Base-by-base conservation (phyloP, 2,797 vertebrate species). In the Molossus molossus region DNA sequence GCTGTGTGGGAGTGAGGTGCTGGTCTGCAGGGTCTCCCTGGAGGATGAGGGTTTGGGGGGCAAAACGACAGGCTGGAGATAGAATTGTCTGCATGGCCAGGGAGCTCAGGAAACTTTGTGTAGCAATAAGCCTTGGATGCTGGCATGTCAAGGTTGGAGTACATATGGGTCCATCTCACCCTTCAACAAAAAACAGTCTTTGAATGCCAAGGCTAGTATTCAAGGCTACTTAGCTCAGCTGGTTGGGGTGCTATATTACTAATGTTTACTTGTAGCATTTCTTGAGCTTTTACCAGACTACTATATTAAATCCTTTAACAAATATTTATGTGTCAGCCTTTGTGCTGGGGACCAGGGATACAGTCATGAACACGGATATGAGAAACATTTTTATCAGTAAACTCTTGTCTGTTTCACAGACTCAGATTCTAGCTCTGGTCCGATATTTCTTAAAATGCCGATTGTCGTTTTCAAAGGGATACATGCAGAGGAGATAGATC, bases 51-150 rank as follows among this genome's bases (percentile, higher is more conserved):
- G 48, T n/a, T n/a, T 23, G 45, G 62, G 6, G 5, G 12, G 4
- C 7, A 2, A 29, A 57, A 27, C 6, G 1, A 18, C 1, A 0
- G 23, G 27, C 18, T 58, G 2, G 37, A 76, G 20, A 14, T 5
- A 20, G 53, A 33, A 1, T 33, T 17, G 18, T 18, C 73, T 37
- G 14, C 0, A 0, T 5, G 21, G 60, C 14, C 48, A 45, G 82
- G 40, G 21, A 33, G 13, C 33, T 33, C 33, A n/a, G 17, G 53
- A 69, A 23, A 20, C 62, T 48, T 9, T 9, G 27, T 76, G 23
- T 20, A 73, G 40, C 37, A 45, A 3, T 6, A 13, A 33, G 37
- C 14, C 18, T 72, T 27, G 27, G 45, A 20, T 13, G 21, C 62
- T 14, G 18, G 37, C 2, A 3, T 14, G 27, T 12, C 21, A 23